phyloP scores from a whole-genome alignment of 1,140 invertebrate species.

The Metaphire vulgaris region DNA sequence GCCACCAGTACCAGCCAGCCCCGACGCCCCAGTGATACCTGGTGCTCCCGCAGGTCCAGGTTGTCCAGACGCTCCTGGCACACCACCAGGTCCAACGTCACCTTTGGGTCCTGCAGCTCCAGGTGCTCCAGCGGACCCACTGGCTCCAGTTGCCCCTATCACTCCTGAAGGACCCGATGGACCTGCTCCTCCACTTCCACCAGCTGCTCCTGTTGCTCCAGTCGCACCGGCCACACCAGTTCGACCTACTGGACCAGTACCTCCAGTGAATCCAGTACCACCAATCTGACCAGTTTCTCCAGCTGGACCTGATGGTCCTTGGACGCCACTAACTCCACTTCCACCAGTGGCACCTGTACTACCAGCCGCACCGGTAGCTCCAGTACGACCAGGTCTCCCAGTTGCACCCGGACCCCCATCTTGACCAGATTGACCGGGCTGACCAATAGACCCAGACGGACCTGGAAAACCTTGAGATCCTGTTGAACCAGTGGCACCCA shows the following conservation, averaged over 20 bases:
- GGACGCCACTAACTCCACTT: conserved; percentile 10
- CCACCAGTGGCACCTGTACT: not conserved
- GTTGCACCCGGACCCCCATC: not conserved
- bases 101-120: conserved; percentile 12
- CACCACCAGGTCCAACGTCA: not conserved
- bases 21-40: not conserved
- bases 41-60: conserved; percentile 1
- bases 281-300: not conserved
- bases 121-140: not conserved
- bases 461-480: not conserved
- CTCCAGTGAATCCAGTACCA: not conserved
- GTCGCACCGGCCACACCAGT: not conserved
- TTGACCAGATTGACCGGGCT: not conserved
- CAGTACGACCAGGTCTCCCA: not conserved
- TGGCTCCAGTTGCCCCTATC: not conserved
- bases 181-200: not conserved
- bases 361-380: not conserved
- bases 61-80: not conserved
- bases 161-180: not conserved
- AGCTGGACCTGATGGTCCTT: not conserved
- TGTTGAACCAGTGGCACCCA: conserved; percentile 15
- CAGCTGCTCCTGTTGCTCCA: not conserved
- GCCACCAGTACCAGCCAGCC: not conserved
- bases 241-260: not conserved
- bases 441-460: not conserved